Evolutionary conservation across 2,797 vertebrate genomes (phyloP).

Genomic region (Onychomys torridus): DNA sequence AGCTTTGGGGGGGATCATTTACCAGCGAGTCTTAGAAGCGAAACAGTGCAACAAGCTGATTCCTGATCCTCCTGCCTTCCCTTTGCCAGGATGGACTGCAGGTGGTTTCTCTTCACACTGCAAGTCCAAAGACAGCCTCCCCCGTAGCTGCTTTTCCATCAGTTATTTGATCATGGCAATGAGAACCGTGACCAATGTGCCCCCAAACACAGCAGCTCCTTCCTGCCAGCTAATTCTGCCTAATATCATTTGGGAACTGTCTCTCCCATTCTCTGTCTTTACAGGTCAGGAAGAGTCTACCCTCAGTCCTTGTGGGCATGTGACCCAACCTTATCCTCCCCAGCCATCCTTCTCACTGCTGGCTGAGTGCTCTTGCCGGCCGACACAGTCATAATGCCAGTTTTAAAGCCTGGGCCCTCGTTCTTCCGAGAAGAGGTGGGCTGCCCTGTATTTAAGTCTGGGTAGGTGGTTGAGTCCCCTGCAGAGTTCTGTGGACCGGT

Average conservation of each 20-base stretch:
- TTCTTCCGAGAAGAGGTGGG: neutral
- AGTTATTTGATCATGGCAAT: neutral
- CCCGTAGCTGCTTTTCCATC: neutral
- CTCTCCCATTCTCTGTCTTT: neutral
- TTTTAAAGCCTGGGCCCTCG: neutral
- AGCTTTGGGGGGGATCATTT: neutral
- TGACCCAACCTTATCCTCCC: neutral
- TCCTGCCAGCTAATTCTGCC: neutral
- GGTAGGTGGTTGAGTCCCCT: neutral
- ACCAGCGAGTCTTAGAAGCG: neutral
- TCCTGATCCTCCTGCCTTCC: neutral
- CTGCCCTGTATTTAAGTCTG: neutral
- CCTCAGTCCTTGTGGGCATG: neutral
- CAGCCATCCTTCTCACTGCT: neutral
- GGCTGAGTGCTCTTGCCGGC: neutral
- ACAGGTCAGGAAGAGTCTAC: neutral
- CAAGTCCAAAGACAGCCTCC: neutral
- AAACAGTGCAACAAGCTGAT: neutral
- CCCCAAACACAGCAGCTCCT: neutral
- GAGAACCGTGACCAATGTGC: neutral
- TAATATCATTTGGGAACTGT: neutral
- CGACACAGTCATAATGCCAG: too few relatives aligned
- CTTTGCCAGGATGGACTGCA: neutral
- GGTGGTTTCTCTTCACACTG: neutral
- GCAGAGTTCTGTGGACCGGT: neutral